phyloP scores from a whole-genome alignment of 1,140 invertebrate genomes.

The Pseudomyrmex flavicornis region DNA sequence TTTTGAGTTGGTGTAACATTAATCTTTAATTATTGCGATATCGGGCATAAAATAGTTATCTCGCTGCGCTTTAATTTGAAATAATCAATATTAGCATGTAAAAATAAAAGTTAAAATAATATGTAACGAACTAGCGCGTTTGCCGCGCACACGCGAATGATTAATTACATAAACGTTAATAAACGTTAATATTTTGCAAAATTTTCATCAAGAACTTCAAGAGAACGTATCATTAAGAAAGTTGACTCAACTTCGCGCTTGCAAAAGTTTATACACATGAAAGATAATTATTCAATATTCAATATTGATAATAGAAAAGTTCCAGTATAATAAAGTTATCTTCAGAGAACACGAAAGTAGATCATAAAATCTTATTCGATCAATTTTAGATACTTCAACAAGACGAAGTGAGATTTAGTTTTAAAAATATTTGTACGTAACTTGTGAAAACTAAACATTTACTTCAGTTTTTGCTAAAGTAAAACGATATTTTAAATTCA shows the following conservation, averaged over 20 bases:
- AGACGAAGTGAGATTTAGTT: neutral
- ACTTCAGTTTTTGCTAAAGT: neutral
- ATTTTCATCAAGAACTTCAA: slow-evolving; percentile 13
- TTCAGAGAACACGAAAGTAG: neutral
- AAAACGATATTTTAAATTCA: neutral
- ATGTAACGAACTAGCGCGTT: too few species aligned
- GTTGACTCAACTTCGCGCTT: slow-evolving; percentile 11
- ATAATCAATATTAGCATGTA: too few species aligned
- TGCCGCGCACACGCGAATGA: neutral
- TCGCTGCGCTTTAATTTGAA: neutral
- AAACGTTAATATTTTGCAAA: neutral
- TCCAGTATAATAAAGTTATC: neutral
- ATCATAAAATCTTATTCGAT: neutral
- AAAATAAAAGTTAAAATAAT: too few species aligned
- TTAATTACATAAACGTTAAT: neutral
- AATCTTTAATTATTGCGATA: neutral
- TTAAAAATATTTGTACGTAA: neutral
- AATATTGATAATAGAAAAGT: neutral
- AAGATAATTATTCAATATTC: slow-evolving; percentile 9
- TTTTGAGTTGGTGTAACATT: too few species aligned
- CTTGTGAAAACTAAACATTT: neutral
- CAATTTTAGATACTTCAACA: slow-evolving; percentile 14
- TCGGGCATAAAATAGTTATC: slow-evolving; percentile 24
- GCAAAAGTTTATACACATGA: neutral
- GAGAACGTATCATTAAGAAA: neutral